Percentiles rank a stretch among this genome's conserved stretches.
These are phyloP conservation scores for Diceros bicornis DNA, from an alignment of 2,797 vertebrate genomes.

Conservation along the genomic window DNA sequence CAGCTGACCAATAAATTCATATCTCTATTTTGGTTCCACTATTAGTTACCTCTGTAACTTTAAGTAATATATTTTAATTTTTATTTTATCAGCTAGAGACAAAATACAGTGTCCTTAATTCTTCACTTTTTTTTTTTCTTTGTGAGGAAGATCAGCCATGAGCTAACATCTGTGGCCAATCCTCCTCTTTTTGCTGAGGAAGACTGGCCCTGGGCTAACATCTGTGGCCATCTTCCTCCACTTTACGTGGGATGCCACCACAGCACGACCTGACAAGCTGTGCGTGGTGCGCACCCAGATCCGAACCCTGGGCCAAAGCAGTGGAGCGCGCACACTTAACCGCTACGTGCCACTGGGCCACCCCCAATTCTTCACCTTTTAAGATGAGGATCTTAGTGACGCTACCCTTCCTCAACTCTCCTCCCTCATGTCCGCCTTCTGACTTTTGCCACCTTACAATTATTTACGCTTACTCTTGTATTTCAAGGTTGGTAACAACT, in stretches of 20 bases:
- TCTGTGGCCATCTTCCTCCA: too few species aligned
- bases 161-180: too few species aligned
- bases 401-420: neutral
- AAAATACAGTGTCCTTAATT: slow-evolving; percentile 6
- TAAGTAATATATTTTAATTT: slow-evolving; percentile 36
- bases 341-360: too few species aligned
- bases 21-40: neutral
- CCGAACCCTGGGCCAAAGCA: too few species aligned
- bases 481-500: slow-evolving; percentile 47
- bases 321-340: too few species aligned
- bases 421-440: neutral
- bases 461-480: slow-evolving; percentile 8
- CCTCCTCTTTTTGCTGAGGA: too few species aligned
- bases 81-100: neutral
- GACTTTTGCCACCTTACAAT: neutral
- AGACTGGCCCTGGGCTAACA: too few species aligned
- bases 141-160: too few species aligned
- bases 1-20: neutral
- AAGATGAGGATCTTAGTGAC: neutral
- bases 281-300: too few species aligned
- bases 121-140: neutral
- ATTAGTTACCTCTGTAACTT: slow-evolving; percentile 8
- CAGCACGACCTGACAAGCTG: too few species aligned
- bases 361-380: neutral
- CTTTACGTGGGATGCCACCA: too few species aligned